These are phyloP conservation scores for Philonicus albiceps DNA, from an alignment of 2,888 invertebrate species.

Conservation along the genomic window DNA sequence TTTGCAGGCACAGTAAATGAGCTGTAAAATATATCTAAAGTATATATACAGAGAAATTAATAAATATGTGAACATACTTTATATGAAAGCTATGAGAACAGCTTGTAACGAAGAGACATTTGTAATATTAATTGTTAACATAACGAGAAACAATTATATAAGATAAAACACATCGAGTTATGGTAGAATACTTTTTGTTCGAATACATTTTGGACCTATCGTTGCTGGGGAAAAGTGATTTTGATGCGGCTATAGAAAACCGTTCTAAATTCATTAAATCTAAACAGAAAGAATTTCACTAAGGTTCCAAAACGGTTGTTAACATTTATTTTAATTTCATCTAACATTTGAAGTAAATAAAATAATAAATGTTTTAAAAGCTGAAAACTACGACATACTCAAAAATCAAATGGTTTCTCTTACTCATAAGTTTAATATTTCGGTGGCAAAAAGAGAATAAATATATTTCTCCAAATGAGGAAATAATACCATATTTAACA, in stretches of 20 bases:
- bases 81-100: constrained; percentile 51
- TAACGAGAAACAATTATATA: neutral
- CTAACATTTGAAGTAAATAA: neutral
- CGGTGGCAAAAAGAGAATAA: neutral
- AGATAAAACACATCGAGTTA: constrained; percentile 23
- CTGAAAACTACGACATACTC: neutral
- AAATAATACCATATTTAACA: too few relatives aligned
- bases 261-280: neutral
- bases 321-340: neutral
- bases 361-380: neutral
- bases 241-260: neutral
- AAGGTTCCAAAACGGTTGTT: neutral
- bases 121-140: constrained; percentile 51
- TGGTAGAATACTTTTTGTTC: constrained; percentile 1
- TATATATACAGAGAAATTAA: constrained; percentile 46
- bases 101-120: constrained; percentile 61
- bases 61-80: constrained; percentile 53
- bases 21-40: constrained; percentile 52
- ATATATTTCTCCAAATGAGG: too few relatives aligned
- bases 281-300: constrained; percentile 3
- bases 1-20: constrained; percentile 64
- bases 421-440: neutral
- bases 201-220: neutral
- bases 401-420: neutral
- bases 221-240: neutral